These are phyloP conservation scores for Odocoileus virginianus DNA, from an alignment of 2,113 vertebrate genomes.

Conservation along the genomic window DNA sequence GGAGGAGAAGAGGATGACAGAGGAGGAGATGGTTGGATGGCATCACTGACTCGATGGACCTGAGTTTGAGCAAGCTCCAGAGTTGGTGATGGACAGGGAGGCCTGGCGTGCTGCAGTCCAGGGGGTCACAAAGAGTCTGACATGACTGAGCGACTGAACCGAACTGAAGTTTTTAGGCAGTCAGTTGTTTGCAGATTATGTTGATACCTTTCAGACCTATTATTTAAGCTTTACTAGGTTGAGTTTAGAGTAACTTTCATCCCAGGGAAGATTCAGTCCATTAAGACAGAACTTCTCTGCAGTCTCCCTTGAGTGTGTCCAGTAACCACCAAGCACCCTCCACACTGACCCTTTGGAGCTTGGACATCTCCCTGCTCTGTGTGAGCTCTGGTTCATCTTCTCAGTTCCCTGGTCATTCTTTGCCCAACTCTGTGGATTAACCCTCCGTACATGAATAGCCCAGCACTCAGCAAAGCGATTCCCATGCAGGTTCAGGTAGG, in stretches of 20 bases:
- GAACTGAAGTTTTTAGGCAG: neutral
- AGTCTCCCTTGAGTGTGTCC: neutral
- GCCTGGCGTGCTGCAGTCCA: neutral
- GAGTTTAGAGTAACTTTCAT: neutral
- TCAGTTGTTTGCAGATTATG: neutral
- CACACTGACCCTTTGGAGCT: neutral
- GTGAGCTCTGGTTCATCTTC: neutral
- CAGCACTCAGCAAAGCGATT: neutral
- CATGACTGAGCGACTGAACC: fast-evolving
- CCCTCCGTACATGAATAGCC: too few species aligned
- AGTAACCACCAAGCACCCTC: neutral
- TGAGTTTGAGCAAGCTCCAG: neutral
- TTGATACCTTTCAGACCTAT: neutral
- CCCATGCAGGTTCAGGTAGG: neutral
- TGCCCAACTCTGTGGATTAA: neutral
- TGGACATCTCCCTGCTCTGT: neutral
- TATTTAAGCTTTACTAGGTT: neutral
- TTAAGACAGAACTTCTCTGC: neutral
- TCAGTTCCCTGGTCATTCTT: neutral
- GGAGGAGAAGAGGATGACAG: neutral
- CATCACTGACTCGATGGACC: neutral
- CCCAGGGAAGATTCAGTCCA: neutral
- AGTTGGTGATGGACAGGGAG: neutral
- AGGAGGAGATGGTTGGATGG: neutral
- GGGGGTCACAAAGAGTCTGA: neutral